Conservation (phyloP, 2,797 vertebrate species). For the Manis javanica region DNA sequence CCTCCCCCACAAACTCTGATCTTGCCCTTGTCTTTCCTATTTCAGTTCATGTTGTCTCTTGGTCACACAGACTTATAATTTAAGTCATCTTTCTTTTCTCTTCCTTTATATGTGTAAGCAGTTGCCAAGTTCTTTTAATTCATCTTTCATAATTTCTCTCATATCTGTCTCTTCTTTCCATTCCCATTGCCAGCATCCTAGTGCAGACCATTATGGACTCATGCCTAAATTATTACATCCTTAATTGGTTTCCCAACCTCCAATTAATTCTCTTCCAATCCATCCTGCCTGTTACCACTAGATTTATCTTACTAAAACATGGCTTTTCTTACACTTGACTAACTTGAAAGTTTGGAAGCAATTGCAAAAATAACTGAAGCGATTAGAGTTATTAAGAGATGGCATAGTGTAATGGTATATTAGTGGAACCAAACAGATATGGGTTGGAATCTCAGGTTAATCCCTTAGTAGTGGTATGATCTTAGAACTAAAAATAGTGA, state of each 20-base stretch:
- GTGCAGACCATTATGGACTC: slow-evolving; percentile 37
- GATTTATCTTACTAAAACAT: slow-evolving; percentile 62
- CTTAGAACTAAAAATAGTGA: slow-evolving; percentile 8
- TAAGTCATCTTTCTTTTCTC: slow-evolving; percentile 51
- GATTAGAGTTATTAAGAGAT: slow-evolving; percentile 43
- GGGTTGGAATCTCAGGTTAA: neutral
- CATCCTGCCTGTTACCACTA: slow-evolving; percentile 16
- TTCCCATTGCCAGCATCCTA: neutral
- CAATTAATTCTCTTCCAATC: slow-evolving; percentile 57
- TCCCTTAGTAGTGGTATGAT: neutral
- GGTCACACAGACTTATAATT: slow-evolving; percentile 39
- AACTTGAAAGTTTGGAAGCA: slow-evolving; percentile 57
- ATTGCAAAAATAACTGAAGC: slow-evolving; percentile 37
- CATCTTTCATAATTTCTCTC: slow-evolving; percentile 61
- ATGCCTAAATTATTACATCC: slow-evolving; percentile 72
- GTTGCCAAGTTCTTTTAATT: slow-evolving; percentile 58
- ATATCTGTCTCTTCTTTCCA: neutral
- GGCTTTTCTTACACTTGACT: neutral
- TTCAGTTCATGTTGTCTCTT: slow-evolving; percentile 43
- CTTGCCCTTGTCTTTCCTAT: neutral
- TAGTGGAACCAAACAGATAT: neutral
- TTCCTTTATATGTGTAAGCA: slow-evolving; percentile 42
- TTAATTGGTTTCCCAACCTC: slow-evolving; percentile 72
- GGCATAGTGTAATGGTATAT: neutral
- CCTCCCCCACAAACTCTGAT: neutral